Base-by-base conservation (phyloP, 2,888 invertebrate genomes). In the Drosophila sordidapex region DNA sequence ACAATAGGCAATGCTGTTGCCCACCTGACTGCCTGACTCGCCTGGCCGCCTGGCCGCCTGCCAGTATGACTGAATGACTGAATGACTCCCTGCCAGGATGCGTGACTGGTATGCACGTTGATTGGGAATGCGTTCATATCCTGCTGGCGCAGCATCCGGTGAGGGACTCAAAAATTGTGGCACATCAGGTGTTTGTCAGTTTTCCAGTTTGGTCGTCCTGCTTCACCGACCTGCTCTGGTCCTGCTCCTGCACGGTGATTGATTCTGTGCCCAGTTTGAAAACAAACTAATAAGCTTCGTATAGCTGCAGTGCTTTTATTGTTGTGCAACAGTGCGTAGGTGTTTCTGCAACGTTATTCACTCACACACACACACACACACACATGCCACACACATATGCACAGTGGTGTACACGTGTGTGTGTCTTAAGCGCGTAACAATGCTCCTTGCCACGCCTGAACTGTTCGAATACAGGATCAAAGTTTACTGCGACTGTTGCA, bases 201-300 rank as follows among this genome's bases (percentile, higher is more conserved):
- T 46, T 65, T 46, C 25, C 52, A 67, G 63, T 67, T 67, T 48
- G 46, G 36, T 38, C 36, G 18, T 25, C 18, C 25, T 53, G 11
- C 6, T n/a, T 1, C 18, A 25, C 35, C 25, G 10, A 10, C 3
- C 5, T 21, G 15, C 18, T 25, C 10, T 21, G 8, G 13, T 3
- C 25, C 15, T 4, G 13, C 15, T 2, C 1, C 3, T 35, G 5
- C 10, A 48, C 76, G 65, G 69, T 86, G 85, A 89, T 89, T 86
- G 85, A 89, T 89, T 85, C 74, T 68, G 74, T 65, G 61, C 48
- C 80, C 69, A 60, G 61, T 70, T 79, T 68, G 87, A 89, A 82
- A 86, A 82, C 85, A 86, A 86, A 86, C 85, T 86, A 86, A 86
- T 86, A 86, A 86, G 82, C 79, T 57, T 21, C n/a, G 43, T 57